Percentiles rank a stretch among this genome's conserved stretches.
Evolutionary conservation across 2,113 vertebrate genomes (phyloP).

Genomic region (Macaca fascicularis): DNA sequence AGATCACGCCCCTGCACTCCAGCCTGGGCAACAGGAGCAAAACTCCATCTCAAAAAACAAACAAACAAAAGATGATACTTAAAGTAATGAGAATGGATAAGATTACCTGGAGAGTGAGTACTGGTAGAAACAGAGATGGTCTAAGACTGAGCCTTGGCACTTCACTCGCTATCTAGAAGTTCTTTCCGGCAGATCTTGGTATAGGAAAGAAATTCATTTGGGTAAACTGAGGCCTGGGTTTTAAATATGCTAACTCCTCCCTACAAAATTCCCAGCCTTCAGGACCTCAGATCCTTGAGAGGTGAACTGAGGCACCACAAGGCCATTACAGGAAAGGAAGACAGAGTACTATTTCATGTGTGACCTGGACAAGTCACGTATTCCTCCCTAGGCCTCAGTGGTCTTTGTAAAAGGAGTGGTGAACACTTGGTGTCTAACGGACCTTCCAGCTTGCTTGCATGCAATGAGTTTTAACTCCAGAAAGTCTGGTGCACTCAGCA

Average conservation of each 20-base stretch:
- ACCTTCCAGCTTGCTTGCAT: background rate
- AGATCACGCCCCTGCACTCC: too few species aligned
- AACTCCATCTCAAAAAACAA: too few species aligned
- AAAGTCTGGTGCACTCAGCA: background rate
- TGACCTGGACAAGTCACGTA: background rate
- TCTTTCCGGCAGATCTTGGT: background rate
- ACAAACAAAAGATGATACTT: background rate
- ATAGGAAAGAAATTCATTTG: background rate
- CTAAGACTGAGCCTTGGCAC: background rate
- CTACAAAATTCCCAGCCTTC: background rate
- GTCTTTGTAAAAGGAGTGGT: background rate
- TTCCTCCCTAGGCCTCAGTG: background rate
- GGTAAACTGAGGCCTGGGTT: background rate
- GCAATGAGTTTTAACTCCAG: background rate
- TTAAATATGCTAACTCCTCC: background rate
- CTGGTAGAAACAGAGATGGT: too few species aligned
- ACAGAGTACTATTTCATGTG: background rate
- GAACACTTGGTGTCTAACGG: too few species aligned
- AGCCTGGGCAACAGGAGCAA: too few species aligned
- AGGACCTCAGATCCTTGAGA: background rate
- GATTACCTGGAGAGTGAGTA: background rate
- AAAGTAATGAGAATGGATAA: background rate
- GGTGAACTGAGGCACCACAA: background rate
- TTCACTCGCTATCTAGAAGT: background rate
- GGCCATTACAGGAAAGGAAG: background rate